Evolutionary conservation across 2,113 vertebrate species (phyloP).

Genomic region (Coryphaenoides rupestris): DNA sequence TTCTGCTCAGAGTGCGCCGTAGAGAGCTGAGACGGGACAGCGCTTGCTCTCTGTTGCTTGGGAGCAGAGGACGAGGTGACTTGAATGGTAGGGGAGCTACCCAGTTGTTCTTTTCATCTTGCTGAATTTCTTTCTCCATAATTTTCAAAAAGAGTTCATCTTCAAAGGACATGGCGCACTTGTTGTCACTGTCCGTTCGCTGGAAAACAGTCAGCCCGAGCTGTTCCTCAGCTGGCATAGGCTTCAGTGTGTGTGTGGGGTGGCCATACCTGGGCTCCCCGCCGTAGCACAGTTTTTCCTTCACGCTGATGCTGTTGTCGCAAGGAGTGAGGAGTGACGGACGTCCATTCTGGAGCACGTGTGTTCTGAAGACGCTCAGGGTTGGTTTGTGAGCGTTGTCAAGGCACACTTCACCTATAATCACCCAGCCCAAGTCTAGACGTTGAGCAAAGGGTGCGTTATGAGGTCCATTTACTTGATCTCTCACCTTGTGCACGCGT

Average conservation of each 20-base stretch:
- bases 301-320: slow-evolving; percentile 5
- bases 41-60: slow-evolving; percentile 23
- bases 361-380: slow-evolving; percentile 14
- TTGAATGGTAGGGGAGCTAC: slow-evolving; percentile 26
- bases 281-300: slow-evolving; percentile 10
- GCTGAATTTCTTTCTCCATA: not conserved
- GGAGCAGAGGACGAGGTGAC: slow-evolving; percentile 4
- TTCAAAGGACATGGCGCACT: not conserved
- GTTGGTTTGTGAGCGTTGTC: slow-evolving; percentile 13
- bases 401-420: slow-evolving; percentile 21
- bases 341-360: slow-evolving; percentile 11
- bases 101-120: slow-evolving; percentile 16
- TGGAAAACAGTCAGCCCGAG: slow-evolving; percentile 5
- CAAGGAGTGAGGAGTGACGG: slow-evolving; percentile 16
- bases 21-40: slow-evolving; percentile 10
- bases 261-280: not conserved
- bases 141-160: slow-evolving; percentile 6
- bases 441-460: slow-evolving; percentile 22
- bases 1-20: slow-evolving; percentile 9
- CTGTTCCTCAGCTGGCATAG: not conserved
- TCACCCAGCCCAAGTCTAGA: too few species aligned
- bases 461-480: slow-evolving; percentile 23
- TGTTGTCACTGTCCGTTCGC: slow-evolving; percentile 7
- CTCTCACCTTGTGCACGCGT: slow-evolving; percentile 26
- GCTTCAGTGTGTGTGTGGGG: not conserved